Conservation (phyloP, 2,113 vertebrate genomes). For the Orycteropus afer region DNA sequence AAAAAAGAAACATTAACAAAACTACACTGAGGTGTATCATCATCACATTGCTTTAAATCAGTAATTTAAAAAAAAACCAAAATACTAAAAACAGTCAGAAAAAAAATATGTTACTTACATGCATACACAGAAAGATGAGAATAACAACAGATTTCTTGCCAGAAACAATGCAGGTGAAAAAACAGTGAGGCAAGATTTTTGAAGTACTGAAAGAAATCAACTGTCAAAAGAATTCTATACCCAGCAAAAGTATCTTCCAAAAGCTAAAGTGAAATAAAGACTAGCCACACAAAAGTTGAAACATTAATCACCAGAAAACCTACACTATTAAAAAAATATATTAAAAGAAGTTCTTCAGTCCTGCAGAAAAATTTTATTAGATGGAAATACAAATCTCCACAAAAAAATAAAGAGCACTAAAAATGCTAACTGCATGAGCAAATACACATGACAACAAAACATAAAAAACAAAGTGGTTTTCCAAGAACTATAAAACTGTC, state of each 20-base stretch:
- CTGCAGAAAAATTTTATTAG: not conserved
- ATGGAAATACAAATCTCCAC: not conserved
- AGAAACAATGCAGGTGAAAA: constrained; percentile 13
- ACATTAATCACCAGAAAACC: not conserved
- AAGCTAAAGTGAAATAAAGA: not conserved
- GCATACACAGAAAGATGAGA: not conserved
- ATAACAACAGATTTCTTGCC: too few relatives aligned
- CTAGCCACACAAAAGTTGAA: not conserved
- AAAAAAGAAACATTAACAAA: constrained; percentile 16
- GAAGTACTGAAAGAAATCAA: not conserved
- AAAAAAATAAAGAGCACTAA: not conserved
- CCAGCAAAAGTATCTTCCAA: not conserved
- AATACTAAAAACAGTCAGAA: not conserved
- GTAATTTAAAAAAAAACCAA: not conserved
- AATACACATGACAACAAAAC: not conserved
- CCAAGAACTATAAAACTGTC: not conserved
- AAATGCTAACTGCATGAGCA: not conserved
- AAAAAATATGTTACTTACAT: not conserved
- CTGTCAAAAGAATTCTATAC: not conserved
- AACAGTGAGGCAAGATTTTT: not conserved
- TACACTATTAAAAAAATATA: not conserved
- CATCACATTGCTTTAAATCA: not conserved
- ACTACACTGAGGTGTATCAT: not conserved
- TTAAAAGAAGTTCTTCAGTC: not conserved
- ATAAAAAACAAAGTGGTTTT: not conserved